phyloP scores from a whole-genome alignment of 2,888 invertebrate species.

The Eilema sororculum region DNA sequence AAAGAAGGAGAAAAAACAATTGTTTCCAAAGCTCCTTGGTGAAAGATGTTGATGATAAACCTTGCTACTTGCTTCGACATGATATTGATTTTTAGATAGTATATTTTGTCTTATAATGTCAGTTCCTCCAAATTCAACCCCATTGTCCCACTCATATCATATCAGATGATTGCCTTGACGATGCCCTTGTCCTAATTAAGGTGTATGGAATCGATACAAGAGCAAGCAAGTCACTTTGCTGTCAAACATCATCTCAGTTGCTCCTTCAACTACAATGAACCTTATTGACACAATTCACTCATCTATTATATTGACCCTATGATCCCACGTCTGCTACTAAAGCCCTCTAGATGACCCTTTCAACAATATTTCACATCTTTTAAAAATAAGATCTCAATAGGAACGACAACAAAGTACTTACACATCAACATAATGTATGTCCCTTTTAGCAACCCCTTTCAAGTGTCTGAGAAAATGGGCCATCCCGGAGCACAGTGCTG shows the following conservation, averaged over 20 bases:
- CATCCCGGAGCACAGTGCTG: constrained; percentile 58
- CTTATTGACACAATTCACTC: neutral
- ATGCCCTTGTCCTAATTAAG: too few relatives aligned
- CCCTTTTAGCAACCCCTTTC: constrained; percentile 59
- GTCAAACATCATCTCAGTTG: neutral
- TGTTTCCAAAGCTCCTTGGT: too few relatives aligned
- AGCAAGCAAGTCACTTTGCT: too few relatives aligned
- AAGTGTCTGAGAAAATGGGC: constrained; percentile 62
- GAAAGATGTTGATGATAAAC: too few relatives aligned
- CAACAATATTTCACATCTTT: constrained; percentile 1
- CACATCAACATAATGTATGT: constrained; percentile 47
- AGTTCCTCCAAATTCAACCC: too few relatives aligned
- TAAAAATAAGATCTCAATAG: constrained; percentile 3
- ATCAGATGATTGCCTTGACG: too few relatives aligned
- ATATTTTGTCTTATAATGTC: too few relatives aligned
- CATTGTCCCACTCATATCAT: too few relatives aligned
- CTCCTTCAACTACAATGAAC: neutral
- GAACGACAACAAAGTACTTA: constrained; percentile 33
- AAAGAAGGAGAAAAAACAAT: too few relatives aligned
- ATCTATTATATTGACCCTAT: neutral
- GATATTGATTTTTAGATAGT: too few relatives aligned
- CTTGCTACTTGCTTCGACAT: too few relatives aligned
- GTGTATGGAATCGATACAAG: too few relatives aligned
- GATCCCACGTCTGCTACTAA: neutral
- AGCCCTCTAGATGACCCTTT: neutral